Evolutionary conservation across 35 echinoderm and acorn worm genomes (phyloP).

Genomic region (Nesometra sesokonis): DNA sequence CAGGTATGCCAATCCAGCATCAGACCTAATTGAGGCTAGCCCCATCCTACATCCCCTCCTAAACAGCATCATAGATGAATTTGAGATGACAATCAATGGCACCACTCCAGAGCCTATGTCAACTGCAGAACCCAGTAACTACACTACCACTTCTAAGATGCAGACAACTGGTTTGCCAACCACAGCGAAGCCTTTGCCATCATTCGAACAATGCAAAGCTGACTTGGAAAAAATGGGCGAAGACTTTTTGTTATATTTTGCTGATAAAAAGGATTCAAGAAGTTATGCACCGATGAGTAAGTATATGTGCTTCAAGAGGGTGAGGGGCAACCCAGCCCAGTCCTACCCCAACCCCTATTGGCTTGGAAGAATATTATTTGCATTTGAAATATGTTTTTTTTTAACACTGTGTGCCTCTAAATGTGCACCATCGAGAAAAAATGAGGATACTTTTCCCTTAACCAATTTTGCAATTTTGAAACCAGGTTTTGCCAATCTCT

Average conservation of each 20-base stretch:
- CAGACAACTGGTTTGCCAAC: no score
- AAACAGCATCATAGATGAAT: not conserved
- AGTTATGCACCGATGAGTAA: not conserved
- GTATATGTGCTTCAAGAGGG: not conserved
- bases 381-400: no score
- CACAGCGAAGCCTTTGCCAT: no score
- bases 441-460: no score
- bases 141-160: no score
- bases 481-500: no score
- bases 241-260: not conserved
- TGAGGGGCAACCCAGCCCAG: no score
- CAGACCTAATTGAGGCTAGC: not conserved
- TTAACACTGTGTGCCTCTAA: no score
- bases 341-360: no score
- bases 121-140: not conserved
- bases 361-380: no score
- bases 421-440: no score
- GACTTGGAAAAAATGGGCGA: not conserved
- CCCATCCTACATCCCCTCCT: not conserved
- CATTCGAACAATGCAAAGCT: not conserved
- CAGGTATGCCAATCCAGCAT: not conserved
- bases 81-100: not conserved
- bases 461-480: no score
- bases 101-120: not conserved
- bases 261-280: not conserved